These are phyloP conservation scores for Radopholus similis DNA, from an alignment of 1,140 invertebrate species.

Conservation along the genomic window DNA sequence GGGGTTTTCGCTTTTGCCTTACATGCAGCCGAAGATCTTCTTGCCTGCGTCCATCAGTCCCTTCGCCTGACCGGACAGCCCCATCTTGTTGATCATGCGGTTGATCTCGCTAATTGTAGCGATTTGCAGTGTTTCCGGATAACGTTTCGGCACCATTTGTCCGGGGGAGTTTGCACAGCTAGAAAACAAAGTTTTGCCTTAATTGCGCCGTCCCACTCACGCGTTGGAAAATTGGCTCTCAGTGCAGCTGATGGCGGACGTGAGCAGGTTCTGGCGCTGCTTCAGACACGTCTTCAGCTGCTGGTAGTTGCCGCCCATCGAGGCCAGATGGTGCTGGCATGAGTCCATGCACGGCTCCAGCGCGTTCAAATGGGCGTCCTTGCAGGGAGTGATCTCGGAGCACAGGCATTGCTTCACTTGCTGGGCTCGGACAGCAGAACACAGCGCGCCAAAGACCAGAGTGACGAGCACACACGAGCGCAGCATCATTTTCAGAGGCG, in stretches of 20 bases:
- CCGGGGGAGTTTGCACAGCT: slow-evolving; percentile 19
- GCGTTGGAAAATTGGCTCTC: slow-evolving; percentile 24
- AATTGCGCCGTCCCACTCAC: slow-evolving; percentile 12
- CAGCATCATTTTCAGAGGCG: too few species aligned
- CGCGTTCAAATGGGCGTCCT: slow-evolving; percentile 23
- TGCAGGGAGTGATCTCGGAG: slow-evolving; percentile 34
- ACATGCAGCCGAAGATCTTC: slow-evolving; percentile 34
- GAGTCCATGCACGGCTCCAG: not conserved
- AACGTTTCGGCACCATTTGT: slow-evolving; percentile 39
- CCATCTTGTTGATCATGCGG: slow-evolving; percentile 26
- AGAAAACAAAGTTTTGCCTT: slow-evolving; percentile 13
- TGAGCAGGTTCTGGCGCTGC: slow-evolving; percentile 16
- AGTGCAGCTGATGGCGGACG: slow-evolving; percentile 23
- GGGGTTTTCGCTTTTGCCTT: too few species aligned
- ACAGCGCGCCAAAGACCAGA: not conserved
- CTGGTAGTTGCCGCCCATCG: slow-evolving; percentile 32
- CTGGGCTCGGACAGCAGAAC: slow-evolving; percentile 15
- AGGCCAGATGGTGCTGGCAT: slow-evolving; percentile 25
- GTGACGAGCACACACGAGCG: not conserved
- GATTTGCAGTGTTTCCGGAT: slow-evolving; percentile 45
- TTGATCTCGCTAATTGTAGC: slow-evolving; percentile 39
- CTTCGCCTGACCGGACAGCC: slow-evolving; percentile 31
- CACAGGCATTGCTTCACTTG: slow-evolving; percentile 35
- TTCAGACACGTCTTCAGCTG: slow-evolving; percentile 23
- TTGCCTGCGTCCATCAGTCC: slow-evolving; percentile 34